Percentiles rank a stretch among this genome's conserved stretches.
Evolutionary conservation across 2,113 vertebrate genomes (phyloP).

Genomic region (Orthonyx spaldingii): DNA sequence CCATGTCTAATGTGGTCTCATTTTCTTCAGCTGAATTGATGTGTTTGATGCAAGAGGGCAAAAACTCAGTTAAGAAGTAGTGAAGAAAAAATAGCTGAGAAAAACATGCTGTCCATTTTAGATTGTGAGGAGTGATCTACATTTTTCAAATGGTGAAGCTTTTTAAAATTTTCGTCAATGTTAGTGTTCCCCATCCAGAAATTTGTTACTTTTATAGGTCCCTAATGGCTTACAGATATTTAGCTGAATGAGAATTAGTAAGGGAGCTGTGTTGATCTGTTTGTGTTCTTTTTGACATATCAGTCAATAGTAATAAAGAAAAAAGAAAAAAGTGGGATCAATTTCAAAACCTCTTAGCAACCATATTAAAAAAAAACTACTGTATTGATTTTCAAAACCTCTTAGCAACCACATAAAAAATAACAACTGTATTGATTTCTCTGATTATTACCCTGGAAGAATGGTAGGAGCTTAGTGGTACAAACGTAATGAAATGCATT

Average conservation of each 20-base stretch:
- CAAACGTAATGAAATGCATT: conserved; percentile 34
- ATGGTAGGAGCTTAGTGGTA: conserved; percentile 27
- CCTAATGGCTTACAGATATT: conserved; percentile 30
- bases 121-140: neutral
- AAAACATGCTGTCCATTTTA: neutral
- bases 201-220: neutral
- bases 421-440: conserved; percentile 50
- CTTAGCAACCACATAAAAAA: conserved; percentile 40
- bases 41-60: neutral
- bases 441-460: conserved; percentile 43
- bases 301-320: neutral
- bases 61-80: neutral
- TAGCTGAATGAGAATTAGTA: conserved; percentile 19
- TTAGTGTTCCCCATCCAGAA: neutral
- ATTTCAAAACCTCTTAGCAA: conserved; percentile 55
- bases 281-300: conserved; percentile 13
- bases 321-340: neutral
- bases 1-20: neutral
- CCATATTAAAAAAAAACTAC: conserved; percentile 39
- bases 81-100: neutral
- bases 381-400: conserved; percentile 36
- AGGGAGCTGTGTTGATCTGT: conserved; percentile 10
- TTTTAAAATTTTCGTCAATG: neutral
- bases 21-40: neutral
- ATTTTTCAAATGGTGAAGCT: neutral